Base-by-base conservation (phyloP, 2,888 invertebrate species). In the Hartigia nigra region DNA sequence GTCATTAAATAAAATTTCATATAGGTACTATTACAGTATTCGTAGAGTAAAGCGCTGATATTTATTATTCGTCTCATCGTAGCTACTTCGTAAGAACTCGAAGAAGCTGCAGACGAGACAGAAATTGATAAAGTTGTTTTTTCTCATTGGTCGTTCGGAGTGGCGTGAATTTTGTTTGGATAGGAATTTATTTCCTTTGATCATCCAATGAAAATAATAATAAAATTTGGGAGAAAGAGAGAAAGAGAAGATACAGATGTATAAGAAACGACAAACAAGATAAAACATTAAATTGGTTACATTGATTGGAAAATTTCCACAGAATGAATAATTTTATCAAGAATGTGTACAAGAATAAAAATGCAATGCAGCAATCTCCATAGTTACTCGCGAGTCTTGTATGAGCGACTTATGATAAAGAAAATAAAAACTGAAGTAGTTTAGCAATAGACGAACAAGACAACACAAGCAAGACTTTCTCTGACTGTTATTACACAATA, bases 1-100 rank as follows among this genome's bases (percentile, higher is more conserved):
- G 79, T 82, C 79, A 74, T 82, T 81, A 83, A 83, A 83, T 81
- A 81, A 84, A 84, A 82, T 82, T 81, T 74, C 76, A 76, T 80
- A 78, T 81, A 80, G 76, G 82, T 82, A 80, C 77, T 82, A 79
- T 77, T 81, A 81, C 82, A 82, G 80, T 79, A 72, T 32, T 72
- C 72, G 80, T 81, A 79, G 81, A 82, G 81, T 75, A 76, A 79
- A 81, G 79, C 76, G 75, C 77, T 69, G 74, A 77, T 70, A 79
- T 77, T 77, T 83, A 81, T 81, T 80, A 79, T 79, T 80, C 80
- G 39, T 83, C 74, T 36, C 36, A 74, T 69, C 36, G 31, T 74
- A 32, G 23, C 12, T 36, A 39, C 32, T 72, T 31, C 55, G 31
- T 37, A n/a, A 74, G 74, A 23, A 34, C n/a, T 70, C 31, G 32